Evolutionary conservation across 2,113 vertebrate genomes (phyloP), one percentile per base, ranked within the genome.

Genomic region (Aegotheles bennettii): DNA sequence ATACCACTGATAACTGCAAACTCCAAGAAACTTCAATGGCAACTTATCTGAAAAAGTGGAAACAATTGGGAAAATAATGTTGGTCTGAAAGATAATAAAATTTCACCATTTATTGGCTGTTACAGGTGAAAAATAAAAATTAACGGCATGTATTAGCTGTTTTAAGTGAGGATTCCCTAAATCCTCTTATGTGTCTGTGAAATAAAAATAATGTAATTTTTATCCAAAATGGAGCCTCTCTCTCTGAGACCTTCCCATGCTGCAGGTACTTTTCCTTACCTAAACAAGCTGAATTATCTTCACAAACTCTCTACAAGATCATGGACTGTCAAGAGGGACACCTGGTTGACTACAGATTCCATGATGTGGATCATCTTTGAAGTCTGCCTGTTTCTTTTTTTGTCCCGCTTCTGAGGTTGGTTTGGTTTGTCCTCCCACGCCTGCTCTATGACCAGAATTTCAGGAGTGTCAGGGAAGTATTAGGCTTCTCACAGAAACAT

Each of bases 281-380:
- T 59, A 61, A 93, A 43, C 33, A 78, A 24, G 7, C 1, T 67
- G 61, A 78, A 79, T 16, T 82, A 29, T 48, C 21, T 3, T 3
- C n/a, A 20, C 1, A 0, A 57, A 54, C 25, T 54, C 69, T 70
- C 42, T 65, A 1, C 1, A 3, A 79, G 51, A 38, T 51, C 25
- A n/a, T 88, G 20, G 28, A 12, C 45, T 74, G 31, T 70, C 4
- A 35, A 16, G 2, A 2, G 23, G 31, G 26, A 54, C 38, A 29
- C 24, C 42, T 35, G 70, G 6, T 24, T 77, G 23, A 73, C n/a
- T 88, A 16, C 45, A 70, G 67, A 48, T 7, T 4, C 31, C 1
- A 3, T 74, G 36, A 57, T 2, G 0, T 4, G 13, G 8, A 63
- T 50, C 35, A 29, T 21, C 42, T 57, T 68, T 68, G n/a, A 87